phyloP scores from a whole-genome alignment of 2,888 invertebrate genomes.

The Nycteola revayana region DNA sequence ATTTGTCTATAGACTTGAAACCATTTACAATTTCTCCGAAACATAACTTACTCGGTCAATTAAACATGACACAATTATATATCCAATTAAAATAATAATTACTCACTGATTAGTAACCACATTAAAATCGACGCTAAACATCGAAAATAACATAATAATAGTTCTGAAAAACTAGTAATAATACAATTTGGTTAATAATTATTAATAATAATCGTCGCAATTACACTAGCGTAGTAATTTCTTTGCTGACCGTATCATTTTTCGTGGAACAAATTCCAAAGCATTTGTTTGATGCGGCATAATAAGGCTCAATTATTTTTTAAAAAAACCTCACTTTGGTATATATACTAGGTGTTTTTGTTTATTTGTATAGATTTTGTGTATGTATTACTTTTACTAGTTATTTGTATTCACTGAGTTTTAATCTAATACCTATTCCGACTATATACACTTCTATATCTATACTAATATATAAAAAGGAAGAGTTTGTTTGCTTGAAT shows the following conservation, averaged over 20 bases:
- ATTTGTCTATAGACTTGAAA: too few relatives aligned
- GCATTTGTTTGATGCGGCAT: constrained; percentile 79
- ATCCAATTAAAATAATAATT: too few relatives aligned
- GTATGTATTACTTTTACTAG: too few relatives aligned
- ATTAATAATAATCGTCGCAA: constrained; percentile 67
- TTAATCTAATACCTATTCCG: too few relatives aligned
- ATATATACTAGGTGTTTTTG: constrained; percentile 17
- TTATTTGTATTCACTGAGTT: too few relatives aligned
- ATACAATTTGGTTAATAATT: constrained; percentile 59
- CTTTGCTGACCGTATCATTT: constrained; percentile 68
- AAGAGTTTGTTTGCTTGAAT: too few relatives aligned
- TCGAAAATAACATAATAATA: constrained; percentile 51
- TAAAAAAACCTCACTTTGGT: constrained; percentile 58
- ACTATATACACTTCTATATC: too few relatives aligned
- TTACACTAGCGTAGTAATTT: constrained; percentile 58
- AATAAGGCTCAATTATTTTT: constrained; percentile 80
- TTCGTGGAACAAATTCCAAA: constrained; percentile 78
- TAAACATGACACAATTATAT: too few relatives aligned
- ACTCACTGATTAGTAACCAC: constrained; percentile 15
- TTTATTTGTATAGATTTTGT: constrained; percentile 20
- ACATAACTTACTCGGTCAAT: too few relatives aligned
- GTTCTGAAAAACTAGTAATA: constrained; percentile 42
- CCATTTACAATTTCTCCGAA: too few relatives aligned
- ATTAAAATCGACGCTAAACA: constrained; percentile 40
- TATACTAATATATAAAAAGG: too few relatives aligned